Conservation (phyloP, 2,113 vertebrate genomes). For the Eubucco bourcierii region DNA sequence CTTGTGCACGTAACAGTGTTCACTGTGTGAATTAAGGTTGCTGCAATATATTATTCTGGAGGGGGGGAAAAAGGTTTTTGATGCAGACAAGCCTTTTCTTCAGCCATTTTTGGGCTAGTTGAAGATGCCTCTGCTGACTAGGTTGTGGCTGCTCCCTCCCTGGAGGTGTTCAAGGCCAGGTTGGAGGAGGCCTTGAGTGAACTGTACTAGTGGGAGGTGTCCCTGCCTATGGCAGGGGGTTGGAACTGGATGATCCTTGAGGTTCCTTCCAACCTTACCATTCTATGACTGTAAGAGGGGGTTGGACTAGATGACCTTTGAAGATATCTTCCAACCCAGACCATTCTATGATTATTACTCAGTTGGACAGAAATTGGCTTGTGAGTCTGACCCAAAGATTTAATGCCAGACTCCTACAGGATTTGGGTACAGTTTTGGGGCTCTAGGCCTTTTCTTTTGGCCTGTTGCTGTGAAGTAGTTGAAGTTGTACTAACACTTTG, state of each 20-base stretch:
- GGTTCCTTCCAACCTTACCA: too few relatives aligned
- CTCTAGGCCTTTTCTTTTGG: not conserved
- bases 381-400: not conserved
- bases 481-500: not conserved
- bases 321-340: too few relatives aligned
- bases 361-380: not conserved
- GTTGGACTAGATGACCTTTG: too few relatives aligned
- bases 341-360: not conserved
- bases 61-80: not conserved
- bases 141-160: too few relatives aligned
- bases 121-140: too few relatives aligned
- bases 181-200: not conserved
- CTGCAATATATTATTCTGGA: not conserved
- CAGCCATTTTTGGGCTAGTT: not conserved
- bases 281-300: too few relatives aligned
- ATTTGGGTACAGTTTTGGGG: not conserved
- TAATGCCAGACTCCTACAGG: not conserved
- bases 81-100: not conserved
- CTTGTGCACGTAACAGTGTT: not conserved
- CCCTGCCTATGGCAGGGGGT: too few relatives aligned
- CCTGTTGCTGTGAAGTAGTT: not conserved
- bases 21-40: not conserved
- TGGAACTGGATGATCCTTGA: too few relatives aligned
- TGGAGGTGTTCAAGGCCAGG: too few relatives aligned
- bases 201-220: too few relatives aligned